Evolutionary conservation across 2,113 vertebrate species (phyloP).

Genomic region (Argyrosomus japonicus): DNA sequence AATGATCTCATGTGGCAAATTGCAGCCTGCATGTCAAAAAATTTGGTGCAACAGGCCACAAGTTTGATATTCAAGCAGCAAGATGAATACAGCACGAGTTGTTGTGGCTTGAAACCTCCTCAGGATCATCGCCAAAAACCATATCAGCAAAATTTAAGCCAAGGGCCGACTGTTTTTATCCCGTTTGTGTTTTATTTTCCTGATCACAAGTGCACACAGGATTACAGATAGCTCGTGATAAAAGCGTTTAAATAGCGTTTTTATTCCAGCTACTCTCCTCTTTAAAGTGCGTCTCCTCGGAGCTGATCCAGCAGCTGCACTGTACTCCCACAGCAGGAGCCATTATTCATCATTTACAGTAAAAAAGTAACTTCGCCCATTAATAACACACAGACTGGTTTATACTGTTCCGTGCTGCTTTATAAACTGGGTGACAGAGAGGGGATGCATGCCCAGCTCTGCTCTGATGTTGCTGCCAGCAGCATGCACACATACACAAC

Average conservation of each 20-base stretch:
- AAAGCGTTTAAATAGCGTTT: not conserved
- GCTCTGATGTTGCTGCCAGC: slow-evolving; percentile 36
- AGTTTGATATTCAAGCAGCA: not conserved
- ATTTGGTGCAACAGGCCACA: not conserved
- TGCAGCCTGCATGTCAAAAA: not conserved
- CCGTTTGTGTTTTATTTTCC: not conserved
- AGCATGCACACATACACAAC: not conserved
- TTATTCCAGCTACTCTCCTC: slow-evolving; percentile 25
- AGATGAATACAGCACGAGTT: not conserved
- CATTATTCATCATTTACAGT: slow-evolving; percentile 71
- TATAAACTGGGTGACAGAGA: slow-evolving; percentile 58
- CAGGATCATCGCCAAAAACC: too few relatives aligned
- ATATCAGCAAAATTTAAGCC: not conserved
- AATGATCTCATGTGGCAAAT: not conserved
- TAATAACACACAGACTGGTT: slow-evolving; percentile 60
- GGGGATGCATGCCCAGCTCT: slow-evolving; percentile 27
- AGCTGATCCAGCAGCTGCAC: slow-evolving; percentile 44
- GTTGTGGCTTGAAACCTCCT: not conserved
- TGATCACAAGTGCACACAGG: not conserved
- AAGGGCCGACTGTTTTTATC: too few relatives aligned
- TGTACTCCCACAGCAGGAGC: slow-evolving; percentile 35
- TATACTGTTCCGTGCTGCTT: slow-evolving; percentile 46
- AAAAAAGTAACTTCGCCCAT: slow-evolving; percentile 43
- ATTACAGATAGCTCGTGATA: not conserved
- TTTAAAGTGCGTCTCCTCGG: slow-evolving; percentile 9